A percentile compares a stretch with the other conserved stretches of the same genome.
These are phyloP conservation scores for Thymelicus acteon DNA, from an alignment of 2,888 invertebrate genomes.

Conservation along the genomic window DNA sequence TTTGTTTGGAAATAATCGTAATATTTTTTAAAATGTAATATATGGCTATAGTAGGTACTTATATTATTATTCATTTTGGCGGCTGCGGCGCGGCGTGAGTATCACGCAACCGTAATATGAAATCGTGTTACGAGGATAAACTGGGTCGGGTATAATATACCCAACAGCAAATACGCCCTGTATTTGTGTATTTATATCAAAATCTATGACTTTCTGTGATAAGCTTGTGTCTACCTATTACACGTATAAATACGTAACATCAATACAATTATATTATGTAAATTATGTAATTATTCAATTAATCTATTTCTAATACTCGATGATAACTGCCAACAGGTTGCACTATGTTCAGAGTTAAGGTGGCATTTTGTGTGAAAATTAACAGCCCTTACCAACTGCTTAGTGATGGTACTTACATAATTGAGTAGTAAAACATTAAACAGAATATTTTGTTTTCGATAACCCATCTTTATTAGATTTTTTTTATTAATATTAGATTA, in stretches of 20 bases:
- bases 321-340: too few species aligned
- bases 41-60: not conserved
- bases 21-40: not conserved
- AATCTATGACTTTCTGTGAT: not conserved
- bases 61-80: conserved; percentile 17
- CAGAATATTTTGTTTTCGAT: too few species aligned
- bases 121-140: conserved; percentile 34
- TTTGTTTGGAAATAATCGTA: conserved; percentile 10
- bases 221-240: not conserved
- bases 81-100: conserved; percentile 1
- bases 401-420: too few species aligned
- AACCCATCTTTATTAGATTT: too few species aligned
- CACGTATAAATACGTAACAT: not conserved
- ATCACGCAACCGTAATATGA: conserved; percentile 27
- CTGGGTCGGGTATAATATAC: conserved; percentile 26
- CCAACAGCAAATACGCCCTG: conserved; percentile 17
- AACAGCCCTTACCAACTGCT: too few species aligned
- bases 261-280: not conserved
- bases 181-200: conserved; percentile 17
- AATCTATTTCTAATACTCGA: too few species aligned
- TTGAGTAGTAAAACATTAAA: too few species aligned
- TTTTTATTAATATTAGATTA: too few species aligned
- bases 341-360: too few species aligned
- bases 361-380: too few species aligned
- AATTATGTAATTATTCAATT: too few species aligned